Evolutionary conservation across 1,140 invertebrate genomes (phyloP).

Genomic region (Conus ventricosus): DNA sequence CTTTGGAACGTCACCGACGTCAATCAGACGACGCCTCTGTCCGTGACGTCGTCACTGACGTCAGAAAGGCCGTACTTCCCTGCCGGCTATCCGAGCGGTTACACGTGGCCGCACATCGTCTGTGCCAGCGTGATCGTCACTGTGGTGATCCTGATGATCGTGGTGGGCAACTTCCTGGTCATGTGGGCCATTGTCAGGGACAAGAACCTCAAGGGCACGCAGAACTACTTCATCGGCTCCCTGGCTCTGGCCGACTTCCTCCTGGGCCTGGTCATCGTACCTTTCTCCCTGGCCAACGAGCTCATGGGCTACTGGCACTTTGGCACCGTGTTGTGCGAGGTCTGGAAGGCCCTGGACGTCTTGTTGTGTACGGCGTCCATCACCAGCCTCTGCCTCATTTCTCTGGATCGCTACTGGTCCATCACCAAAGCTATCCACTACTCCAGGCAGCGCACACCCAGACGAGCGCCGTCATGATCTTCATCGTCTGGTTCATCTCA

Average conservation of each 20-base stretch:
- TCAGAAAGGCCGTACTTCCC: conserved; percentile 1
- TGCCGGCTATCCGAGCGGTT: conserved; percentile 55
- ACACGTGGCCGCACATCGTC: conserved; percentile 61
- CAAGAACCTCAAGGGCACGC: conserved; percentile 89
- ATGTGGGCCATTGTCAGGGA: conserved; percentile 95
- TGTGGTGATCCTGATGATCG: conserved; percentile 94
- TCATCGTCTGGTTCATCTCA: conserved; percentile 94
- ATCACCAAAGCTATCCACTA: conserved; percentile 97
- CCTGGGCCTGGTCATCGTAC: conserved; percentile 96
- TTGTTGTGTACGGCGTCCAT: conserved; percentile 97
- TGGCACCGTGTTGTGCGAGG: conserved; percentile 79
- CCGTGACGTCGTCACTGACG: neutral
- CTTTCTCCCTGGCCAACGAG: conserved; percentile 96
- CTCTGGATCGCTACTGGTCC: conserved; percentile 96
- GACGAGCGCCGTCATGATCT: conserved; percentile 94
- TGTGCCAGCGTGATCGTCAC: conserved; percentile 89
- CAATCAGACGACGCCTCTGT: conserved; percentile 13
- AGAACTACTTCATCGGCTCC: conserved; percentile 99
- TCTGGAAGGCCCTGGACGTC: conserved; percentile 89
- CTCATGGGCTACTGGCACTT: conserved; percentile 77
- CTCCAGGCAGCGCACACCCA: conserved; percentile 93
- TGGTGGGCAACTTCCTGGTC: conserved; percentile 97
- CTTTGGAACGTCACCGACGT: neutral
- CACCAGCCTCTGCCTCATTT: conserved; percentile 97
- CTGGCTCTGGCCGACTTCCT: conserved; percentile 97